These are phyloP conservation scores for Sternarchorhynchus goeldii DNA, from an alignment of 2,797 vertebrate genomes.

Conservation along the genomic window DNA sequence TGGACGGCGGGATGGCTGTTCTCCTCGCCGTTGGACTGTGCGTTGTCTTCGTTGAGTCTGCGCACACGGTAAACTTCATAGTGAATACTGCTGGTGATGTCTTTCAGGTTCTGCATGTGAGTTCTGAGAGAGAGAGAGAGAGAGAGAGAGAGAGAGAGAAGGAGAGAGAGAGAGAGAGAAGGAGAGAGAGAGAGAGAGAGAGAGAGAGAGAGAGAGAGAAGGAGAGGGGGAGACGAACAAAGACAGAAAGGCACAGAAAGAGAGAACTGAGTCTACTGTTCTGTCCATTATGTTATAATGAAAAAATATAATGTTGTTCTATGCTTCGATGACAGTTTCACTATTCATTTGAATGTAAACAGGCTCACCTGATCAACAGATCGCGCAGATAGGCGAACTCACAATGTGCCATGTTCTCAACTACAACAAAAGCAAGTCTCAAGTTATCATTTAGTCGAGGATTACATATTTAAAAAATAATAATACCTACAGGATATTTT, in stretches of 20 bases:
- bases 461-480: no score
- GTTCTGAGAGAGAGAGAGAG: conserved; percentile 75
- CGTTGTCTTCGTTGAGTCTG: conserved; percentile 86
- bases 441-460: no score
- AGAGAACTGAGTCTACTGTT: conserved; percentile 8
- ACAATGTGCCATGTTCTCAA: conserved; percentile 95
- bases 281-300: background rate
- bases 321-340: background rate
- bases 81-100: conserved; percentile 96
- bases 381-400: conserved; percentile 97
- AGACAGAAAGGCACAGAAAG: background rate
- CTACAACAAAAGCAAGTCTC: conserved; percentile 68
- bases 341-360: background rate
- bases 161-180: no score
- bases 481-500: no score
- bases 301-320: background rate
- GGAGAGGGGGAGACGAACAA: no score
- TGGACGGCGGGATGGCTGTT: conserved; percentile 65
- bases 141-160: background rate
- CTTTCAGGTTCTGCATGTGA: conserved; percentile 99
- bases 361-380: conserved; percentile 91
- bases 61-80: conserved; percentile 94
- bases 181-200: background rate
- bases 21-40: conserved; percentile 67
- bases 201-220: background rate